Evolutionary conservation across 2,797 vertebrate genomes (phyloP).

Genomic region (Acipenser transmontanus): DNA sequence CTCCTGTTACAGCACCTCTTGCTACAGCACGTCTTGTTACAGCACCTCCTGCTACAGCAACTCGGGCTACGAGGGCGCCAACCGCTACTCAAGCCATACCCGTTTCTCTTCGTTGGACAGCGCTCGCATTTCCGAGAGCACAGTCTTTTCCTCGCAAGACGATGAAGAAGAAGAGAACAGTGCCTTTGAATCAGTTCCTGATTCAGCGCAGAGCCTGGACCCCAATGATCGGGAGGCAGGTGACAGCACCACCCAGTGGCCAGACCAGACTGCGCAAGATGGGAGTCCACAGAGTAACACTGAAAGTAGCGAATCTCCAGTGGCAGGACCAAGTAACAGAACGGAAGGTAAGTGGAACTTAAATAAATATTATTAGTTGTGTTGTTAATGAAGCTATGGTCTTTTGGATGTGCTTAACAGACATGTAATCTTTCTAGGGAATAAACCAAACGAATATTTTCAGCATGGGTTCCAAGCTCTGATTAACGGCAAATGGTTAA

Average conservation of each 20-base stretch:
- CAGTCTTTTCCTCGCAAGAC: slow-evolving; percentile 75
- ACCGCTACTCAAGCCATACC: slow-evolving; percentile 61
- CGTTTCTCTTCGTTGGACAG: slow-evolving; percentile 77
- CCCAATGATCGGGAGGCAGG: slow-evolving; percentile 50
- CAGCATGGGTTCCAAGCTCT: too few relatives aligned
- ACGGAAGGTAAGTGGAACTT: slow-evolving; percentile 65
- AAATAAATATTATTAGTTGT: too few relatives aligned
- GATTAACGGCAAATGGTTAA: too few relatives aligned
- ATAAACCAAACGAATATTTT: too few relatives aligned
- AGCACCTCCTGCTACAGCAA: slow-evolving; percentile 57
- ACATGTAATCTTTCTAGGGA: too few relatives aligned
- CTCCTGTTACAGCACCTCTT: slow-evolving; percentile 65
- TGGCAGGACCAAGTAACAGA: slow-evolving; percentile 65
- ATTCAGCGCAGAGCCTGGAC: slow-evolving; percentile 66
- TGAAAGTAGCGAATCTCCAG: slow-evolving; percentile 53
- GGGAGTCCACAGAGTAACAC: slow-evolving; percentile 46
- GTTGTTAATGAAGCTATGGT: too few relatives aligned
- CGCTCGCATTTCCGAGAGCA: slow-evolving; percentile 72
- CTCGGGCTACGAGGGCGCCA: slow-evolving; percentile 46
- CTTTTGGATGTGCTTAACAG: too few relatives aligned
- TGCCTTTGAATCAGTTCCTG: slow-evolving; percentile 71
- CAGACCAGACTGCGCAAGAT: slow-evolving; percentile 52
- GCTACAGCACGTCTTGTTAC: slow-evolving; percentile 64
- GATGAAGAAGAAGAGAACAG: slow-evolving; percentile 74
- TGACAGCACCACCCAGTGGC: slow-evolving; percentile 57